Evolutionary conservation across 2,797 vertebrate genomes (phyloP), one percentile per base, ranked within the genome.

Genomic region (Poeciliopsis infans): DNA sequence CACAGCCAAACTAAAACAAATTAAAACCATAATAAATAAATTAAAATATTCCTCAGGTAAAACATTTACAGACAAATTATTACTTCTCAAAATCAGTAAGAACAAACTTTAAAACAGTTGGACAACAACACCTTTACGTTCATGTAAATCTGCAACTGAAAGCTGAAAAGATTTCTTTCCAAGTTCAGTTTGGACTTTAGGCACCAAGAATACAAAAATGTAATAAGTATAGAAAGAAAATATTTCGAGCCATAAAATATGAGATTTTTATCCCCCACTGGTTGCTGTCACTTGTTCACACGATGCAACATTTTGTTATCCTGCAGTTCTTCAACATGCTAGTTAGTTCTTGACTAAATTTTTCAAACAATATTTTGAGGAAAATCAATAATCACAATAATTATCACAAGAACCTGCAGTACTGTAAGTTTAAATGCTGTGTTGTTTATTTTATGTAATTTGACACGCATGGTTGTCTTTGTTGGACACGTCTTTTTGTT

Each of bases 401-500:
- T 23, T 47, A 3, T n/a, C 28, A 49, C 64, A 49, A 36, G 23
- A 64, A 45, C 15, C n/a, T 68, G 33, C 16, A 41, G 33, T 4
- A 20, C 64, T 13, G 6, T 31, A 20, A 43, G 36, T 55, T 43
- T 7, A 31, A 55, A 43, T 43, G 28, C 18, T 25, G 23, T 25
- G 46, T 78, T 18, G 33, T 77, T 23, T 43, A 4, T n/a, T 66
- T 4, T 41, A 45, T 46, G 23, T 61, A 49, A 15, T 49, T 6
- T 12, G 31, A 39, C 45, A 23, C 41, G 12, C 11, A 3, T 13
- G 13, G 25, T 8, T 33, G 51, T 46, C 79, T 82, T 88, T 81
- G 74, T 84, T 83, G 51, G 45, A 77, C 68, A 0, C 78, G 33
- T 55, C 20, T 1, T 80, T 86, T 81, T 80, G 80, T 82, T 73